These are phyloP conservation scores for Echinometra lucunter DNA, from an alignment of 53 echinoderm and acorn worm species.

Conservation along the genomic window DNA sequence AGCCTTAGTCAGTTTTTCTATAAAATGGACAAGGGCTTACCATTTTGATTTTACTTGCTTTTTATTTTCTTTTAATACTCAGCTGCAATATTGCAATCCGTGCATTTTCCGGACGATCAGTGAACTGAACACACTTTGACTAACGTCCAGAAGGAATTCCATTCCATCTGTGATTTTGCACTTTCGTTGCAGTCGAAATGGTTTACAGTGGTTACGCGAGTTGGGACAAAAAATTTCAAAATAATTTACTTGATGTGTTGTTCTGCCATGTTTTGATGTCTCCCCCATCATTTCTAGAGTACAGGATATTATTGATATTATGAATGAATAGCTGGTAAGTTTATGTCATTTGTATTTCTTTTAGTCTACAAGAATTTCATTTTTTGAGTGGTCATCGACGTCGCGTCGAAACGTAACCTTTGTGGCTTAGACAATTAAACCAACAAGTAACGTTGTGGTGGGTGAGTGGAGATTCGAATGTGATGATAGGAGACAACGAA, in stretches of 20 bases:
- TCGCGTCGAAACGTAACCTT: not conserved
- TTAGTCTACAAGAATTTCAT: not conserved
- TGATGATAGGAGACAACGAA: too few species aligned
- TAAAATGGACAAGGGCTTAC: too few species aligned
- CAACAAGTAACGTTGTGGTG: too few species aligned
- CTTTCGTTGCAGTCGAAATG: constrained; percentile 54
- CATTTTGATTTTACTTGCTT: too few species aligned
- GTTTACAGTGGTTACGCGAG: constrained; percentile 68
- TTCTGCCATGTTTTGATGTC: not conserved
- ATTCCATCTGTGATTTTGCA: not conserved
- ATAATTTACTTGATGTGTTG: not conserved
- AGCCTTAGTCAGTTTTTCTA: too few species aligned
- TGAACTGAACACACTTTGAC: not conserved
- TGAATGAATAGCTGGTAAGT: not conserved
- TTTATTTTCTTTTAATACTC: too few species aligned
- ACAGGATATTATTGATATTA: not conserved
- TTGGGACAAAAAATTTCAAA: not conserved
- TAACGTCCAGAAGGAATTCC: not conserved
- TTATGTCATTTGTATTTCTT: not conserved
- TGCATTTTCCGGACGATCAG: too few species aligned
- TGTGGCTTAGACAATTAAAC: too few species aligned
- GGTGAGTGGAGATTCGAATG: too few species aligned
- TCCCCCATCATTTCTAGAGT: not conserved
- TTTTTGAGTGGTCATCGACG: not conserved
- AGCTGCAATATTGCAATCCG: too few species aligned